A percentile compares a stretch with the other conserved stretches of the same genome.
Conservation (phyloP, 2,113 vertebrate genomes). For the Sturnira hondurensis region DNA sequence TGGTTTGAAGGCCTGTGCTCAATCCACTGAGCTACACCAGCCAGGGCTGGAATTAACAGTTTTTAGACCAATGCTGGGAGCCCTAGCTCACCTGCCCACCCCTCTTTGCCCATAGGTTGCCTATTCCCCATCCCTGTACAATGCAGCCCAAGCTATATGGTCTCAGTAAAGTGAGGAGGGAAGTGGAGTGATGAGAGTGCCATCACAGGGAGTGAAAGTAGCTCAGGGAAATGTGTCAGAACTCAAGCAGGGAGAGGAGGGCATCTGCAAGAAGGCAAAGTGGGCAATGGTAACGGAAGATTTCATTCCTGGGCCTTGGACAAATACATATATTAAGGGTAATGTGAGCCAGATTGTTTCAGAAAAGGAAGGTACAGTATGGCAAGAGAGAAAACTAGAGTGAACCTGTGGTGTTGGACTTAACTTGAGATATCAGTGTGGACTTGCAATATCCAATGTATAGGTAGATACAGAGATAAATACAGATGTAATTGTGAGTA, state of each 20-base stretch:
- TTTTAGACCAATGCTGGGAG: slow-evolving; percentile 57
- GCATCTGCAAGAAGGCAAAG: background rate
- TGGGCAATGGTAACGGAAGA: background rate
- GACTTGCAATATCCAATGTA: background rate
- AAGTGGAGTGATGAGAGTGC: background rate
- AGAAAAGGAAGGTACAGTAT: background rate
- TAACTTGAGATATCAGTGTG: background rate
- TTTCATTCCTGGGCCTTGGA: background rate
- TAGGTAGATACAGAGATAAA: background rate
- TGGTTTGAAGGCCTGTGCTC: too few species aligned
- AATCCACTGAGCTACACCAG: too few species aligned
- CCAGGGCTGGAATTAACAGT: slow-evolving; percentile 43
- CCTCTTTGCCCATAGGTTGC: slow-evolving; percentile 49
- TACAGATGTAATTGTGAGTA: background rate
- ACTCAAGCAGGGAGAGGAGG: background rate
- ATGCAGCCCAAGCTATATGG: background rate
- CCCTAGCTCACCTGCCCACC: background rate
- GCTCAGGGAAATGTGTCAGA: background rate
- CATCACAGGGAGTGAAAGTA: background rate
- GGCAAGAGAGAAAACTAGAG: background rate
- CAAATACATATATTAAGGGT: background rate
- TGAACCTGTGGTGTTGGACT: background rate
- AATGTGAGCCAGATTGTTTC: background rate
- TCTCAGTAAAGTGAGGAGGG: background rate
- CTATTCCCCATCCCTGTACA: background rate